Evolutionary conservation across 2,888 invertebrate genomes (phyloP).

Genomic region (Synergus gifuensis): DNA sequence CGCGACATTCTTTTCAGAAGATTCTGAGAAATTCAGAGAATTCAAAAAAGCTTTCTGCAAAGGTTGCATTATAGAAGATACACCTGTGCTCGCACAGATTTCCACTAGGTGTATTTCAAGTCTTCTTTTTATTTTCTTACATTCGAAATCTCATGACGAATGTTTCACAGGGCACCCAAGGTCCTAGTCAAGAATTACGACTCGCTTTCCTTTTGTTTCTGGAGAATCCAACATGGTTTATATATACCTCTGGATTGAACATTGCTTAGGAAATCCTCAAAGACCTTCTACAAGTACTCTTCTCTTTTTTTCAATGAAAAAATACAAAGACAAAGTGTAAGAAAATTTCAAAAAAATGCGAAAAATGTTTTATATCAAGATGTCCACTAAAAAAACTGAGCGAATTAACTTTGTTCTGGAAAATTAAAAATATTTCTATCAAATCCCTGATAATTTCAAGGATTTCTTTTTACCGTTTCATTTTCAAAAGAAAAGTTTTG

Average conservation of each 20-base stretch:
- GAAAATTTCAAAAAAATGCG: not conserved
- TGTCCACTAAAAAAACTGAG: no score
- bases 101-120: not conserved
- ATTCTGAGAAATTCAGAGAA: not conserved
- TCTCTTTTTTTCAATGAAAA: not conserved
- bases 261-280: not conserved
- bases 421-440: not conserved
- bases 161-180: not conserved
- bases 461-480: not conserved
- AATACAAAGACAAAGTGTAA: not conserved
- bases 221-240: not conserved
- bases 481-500: no score
- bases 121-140: not conserved
- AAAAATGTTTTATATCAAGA: not conserved
- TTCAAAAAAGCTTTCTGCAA: not conserved
- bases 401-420: no score
- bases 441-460: not conserved
- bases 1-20: not conserved
- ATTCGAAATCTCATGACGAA: not conserved
- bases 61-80: not conserved
- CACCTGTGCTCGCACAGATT: not conserved
- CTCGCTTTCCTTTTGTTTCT: conserved; percentile 2
- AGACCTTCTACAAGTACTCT: not conserved
- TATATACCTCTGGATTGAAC: conserved; percentile 1
- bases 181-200: conserved; percentile 19